phyloP scores from a whole-genome alignment of 2,113 vertebrate genomes.

The Psilopogon haemacephalus region DNA sequence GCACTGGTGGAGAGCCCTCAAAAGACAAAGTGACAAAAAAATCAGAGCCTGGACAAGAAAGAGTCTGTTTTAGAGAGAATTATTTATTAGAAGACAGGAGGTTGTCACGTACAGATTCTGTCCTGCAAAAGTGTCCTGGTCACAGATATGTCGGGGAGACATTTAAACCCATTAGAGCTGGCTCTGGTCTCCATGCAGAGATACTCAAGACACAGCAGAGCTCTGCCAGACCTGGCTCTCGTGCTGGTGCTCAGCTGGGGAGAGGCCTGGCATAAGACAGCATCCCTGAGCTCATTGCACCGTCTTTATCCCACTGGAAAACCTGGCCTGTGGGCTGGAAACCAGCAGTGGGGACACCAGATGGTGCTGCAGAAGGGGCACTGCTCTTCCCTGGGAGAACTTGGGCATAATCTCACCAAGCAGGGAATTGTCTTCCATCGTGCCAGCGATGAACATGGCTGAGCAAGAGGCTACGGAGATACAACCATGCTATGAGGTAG shows the following conservation, averaged over 20 bases:
- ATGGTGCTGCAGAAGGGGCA: background rate
- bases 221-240: slow-evolving; percentile 15
- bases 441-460: background rate
- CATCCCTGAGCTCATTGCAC: background rate
- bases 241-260: background rate
- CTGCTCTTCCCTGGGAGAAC: background rate
- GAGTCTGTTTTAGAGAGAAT: slow-evolving; percentile 3
- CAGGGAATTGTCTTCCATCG: background rate
- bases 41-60: background rate
- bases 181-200: background rate
- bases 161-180: background rate
- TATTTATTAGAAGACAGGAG: slow-evolving; percentile 57
- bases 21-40: background rate
- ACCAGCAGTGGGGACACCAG: background rate
- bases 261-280: background rate
- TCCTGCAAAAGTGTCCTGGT: slow-evolving; percentile 52
- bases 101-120: slow-evolving; percentile 51
- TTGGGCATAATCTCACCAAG: background rate
- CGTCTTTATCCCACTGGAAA: background rate
- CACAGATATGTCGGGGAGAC: background rate
- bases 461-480: background rate
- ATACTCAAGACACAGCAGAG: slow-evolving; percentile 53
- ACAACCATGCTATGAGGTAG: slow-evolving; percentile 44
- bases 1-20: background rate
- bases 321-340: background rate